Base-by-base conservation (phyloP, 2,888 invertebrate species). In the Linnaemya tessellans region DNA sequence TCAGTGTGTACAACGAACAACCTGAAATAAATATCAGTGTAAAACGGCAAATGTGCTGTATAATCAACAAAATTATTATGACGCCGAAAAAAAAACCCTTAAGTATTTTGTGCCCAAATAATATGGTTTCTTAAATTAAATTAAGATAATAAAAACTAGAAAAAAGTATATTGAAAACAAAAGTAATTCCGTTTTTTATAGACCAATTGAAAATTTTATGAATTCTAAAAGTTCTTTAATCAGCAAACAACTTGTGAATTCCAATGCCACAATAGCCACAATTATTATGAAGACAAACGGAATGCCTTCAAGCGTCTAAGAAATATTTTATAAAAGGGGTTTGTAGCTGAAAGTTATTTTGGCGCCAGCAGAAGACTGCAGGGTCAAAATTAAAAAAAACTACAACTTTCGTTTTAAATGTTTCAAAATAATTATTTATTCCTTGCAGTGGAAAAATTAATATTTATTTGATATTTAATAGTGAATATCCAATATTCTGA, bases 1-100 rank as follows among this genome's bases (percentile, higher is more conserved):
- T 11, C 1, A 4, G 3, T 41, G 3, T 41, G 22, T 22, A 56
- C 41, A 62, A 70, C 41, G 7, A 30, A 18, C 58, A 60, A 11
- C n/a, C n/a, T n/a, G n/a, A n/a, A 54, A 74, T 43, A 22, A 20
- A 30, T 58, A 73, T 54, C 43, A 43, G 51, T 74, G 43, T 51
- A 38, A 62, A 81, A 11, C 54, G 41, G n/a, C 9, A 20, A 41
- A 20, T 13, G 35, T 5, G 35, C 18, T 35, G 0, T 20, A 38
- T 9, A 60, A 30, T 10, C 10, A 11, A 51, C 3, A 51, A 4
- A 10, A 51, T 5, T 46, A 46, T n/a, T 10, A 10, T 18, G 20
- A 20, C 11, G 3, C 20, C 11, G 4, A 51, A 41, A 11, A 13
- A 41, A 51, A 51, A 51, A 49, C 18, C 20, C 10, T 51, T 51